Evolutionary conservation across 2,888 invertebrate species (phyloP).

Genomic region (Anagyrus pseudococci): DNA sequence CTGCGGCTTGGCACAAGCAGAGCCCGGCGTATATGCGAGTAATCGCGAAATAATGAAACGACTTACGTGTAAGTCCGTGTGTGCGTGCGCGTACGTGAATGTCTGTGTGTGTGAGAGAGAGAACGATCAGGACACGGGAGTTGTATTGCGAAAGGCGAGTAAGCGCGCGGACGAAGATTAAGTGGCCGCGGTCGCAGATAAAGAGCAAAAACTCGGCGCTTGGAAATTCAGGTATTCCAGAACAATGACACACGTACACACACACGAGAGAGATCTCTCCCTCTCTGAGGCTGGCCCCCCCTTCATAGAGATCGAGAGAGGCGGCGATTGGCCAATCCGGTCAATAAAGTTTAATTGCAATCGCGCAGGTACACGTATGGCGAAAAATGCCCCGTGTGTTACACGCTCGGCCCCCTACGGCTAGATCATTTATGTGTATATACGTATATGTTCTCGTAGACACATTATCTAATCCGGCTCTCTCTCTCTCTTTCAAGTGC

Average conservation of each 20-base stretch:
- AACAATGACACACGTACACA: background rate
- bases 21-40: background rate
- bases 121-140: no score
- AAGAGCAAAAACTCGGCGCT: background rate
- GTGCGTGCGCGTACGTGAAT: background rate
- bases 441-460: no score
- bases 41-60: background rate
- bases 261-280: no score
- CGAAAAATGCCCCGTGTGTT: no score
- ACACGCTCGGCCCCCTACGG: no score
- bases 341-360: constrained; percentile 6
- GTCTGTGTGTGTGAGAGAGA: background rate
- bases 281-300: no score
- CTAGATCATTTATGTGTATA: no score
- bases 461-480: constrained; percentile 27
- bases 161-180: background rate
- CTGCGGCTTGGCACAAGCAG: background rate
- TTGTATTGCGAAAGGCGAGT: background rate
- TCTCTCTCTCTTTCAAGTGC: no score
- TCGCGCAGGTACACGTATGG: no score
- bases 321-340: background rate
- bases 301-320: background rate
- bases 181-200: background rate
- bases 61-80: background rate
- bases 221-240: background rate